Percentiles rank a stretch among this genome's conserved stretches.
Conservation (phyloP, 1,140 invertebrate genomes). For the Tenebrio molitor region DNA sequence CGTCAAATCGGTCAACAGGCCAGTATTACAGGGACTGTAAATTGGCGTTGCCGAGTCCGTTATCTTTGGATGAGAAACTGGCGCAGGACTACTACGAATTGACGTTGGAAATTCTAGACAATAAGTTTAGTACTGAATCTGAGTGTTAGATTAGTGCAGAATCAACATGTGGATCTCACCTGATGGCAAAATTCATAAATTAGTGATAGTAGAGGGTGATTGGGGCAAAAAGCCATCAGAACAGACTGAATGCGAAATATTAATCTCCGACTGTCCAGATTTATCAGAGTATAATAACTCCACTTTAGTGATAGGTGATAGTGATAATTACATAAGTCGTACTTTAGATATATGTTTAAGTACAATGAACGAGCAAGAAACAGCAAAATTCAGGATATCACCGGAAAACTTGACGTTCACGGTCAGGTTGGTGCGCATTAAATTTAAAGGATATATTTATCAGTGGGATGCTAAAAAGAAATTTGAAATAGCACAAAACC, state of each 20-base stretch:
- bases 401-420: slow-evolving; percentile 51
- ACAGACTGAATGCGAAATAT: slow-evolving; percentile 58
- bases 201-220: slow-evolving; percentile 50
- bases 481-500: slow-evolving; percentile 56
- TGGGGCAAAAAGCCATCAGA: slow-evolving; percentile 61
- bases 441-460: slow-evolving; percentile 61
- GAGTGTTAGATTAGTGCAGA: slow-evolving; percentile 57
- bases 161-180: slow-evolving; percentile 56
- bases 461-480: slow-evolving; percentile 63
- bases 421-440: slow-evolving; percentile 56
- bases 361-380: slow-evolving; percentile 61
- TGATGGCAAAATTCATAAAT: slow-evolving; percentile 61
- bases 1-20: slow-evolving; percentile 60
- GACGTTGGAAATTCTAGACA: slow-evolving; percentile 58
- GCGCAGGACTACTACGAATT: slow-evolving; percentile 59
- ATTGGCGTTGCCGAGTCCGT: slow-evolving; percentile 53
- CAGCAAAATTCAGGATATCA: slow-evolving; percentile 54
- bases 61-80: slow-evolving; percentile 56
- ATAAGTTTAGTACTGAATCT: slow-evolving; percentile 59
- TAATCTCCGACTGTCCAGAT: slow-evolving; percentile 53
- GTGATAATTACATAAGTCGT: slow-evolving; percentile 57
- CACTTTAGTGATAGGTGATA: slow-evolving; percentile 57
- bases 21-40: slow-evolving; percentile 63
- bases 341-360: slow-evolving; percentile 58
- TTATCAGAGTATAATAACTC: slow-evolving; percentile 46